Evolutionary conservation across 2,797 vertebrate genomes (phyloP), one percentile per base, ranked within the genome.

Genomic region (Octomys mimax): DNA sequence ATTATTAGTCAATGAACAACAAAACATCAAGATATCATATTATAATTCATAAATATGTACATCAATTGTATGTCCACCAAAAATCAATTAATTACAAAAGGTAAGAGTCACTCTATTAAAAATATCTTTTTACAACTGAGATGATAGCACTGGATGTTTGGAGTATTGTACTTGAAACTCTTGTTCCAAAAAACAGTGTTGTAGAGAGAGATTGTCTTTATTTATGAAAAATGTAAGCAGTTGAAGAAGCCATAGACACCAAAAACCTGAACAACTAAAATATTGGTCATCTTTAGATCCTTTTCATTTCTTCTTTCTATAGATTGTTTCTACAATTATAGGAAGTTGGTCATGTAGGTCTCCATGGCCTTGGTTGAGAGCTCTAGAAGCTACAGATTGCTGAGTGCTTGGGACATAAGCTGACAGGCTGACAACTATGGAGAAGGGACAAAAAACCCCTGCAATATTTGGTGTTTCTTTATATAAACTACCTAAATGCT

Each of bases 401-500:
- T 79, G 87, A 96, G 70, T 83, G 88, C 87, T 70, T 91, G 87
- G 49, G 71, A 83, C 77, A 22, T 83, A 57, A 87, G 59, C 13
- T 97, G 96, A 95, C 75, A 95, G 46, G 71, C 71, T 94, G 89
- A 95, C 89, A 95, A 75, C 82, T 91, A 36, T 42, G 31, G 82
- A 78, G 49, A 91, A 95, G 61, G 87, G 79, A 92, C 71, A 94
- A 93, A 93, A 90, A 80, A 87, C 14, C 19, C 22, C 61, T 86
- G 57, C n/a, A 89, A 95, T 87, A 94, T 77, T 96, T 89, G 94
- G 68, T 79, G 18, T 87, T 89, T 91, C 81, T 73, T 91, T 70
- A 82, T 82, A 92, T 2, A 3, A 59, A 61, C 33, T 71, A 79
- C 90, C 80, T 91, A 78, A 89, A 77, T 83, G 71, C n/a, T 92